Percentiles rank a stretch among this genome's conserved stretches.
phyloP scores from a whole-genome alignment of 1,140 invertebrate species.

The Neoseiulus cucumeris region DNA sequence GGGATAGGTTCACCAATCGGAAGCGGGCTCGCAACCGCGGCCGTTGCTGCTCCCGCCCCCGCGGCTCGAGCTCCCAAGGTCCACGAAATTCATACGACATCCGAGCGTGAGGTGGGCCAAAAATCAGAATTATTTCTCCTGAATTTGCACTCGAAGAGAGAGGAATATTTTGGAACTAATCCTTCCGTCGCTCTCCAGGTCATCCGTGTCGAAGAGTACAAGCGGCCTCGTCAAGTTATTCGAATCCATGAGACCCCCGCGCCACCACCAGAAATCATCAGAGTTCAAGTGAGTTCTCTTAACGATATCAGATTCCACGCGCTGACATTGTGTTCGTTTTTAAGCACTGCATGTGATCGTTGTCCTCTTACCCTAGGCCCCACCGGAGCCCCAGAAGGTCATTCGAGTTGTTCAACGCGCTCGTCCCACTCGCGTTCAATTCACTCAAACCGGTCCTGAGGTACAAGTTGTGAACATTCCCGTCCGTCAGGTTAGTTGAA shows the following conservation, averaged over 20 bases:
- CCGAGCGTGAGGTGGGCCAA: neutral
- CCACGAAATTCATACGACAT: constrained; percentile 5
- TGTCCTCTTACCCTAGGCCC: neutral
- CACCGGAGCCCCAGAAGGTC: constrained; percentile 1
- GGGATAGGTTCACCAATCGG: neutral
- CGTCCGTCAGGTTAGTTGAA: neutral
- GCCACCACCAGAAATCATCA: neutral
- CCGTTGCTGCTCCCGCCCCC: neutral
- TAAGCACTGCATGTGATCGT: too few relatives aligned
- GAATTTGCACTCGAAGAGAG: neutral
- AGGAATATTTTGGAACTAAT: too few relatives aligned
- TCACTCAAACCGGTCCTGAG: neutral
- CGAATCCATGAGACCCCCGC: neutral
- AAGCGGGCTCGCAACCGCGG: neutral
- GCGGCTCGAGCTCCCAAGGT: neutral
- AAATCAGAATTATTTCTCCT: neutral
- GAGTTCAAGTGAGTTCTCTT: neutral
- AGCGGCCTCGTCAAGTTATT: neutral
- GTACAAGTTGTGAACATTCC: constrained; percentile 7
- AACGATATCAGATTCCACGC: too few relatives aligned
- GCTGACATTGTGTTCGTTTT: too few relatives aligned
- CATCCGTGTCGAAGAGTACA: constrained; percentile 1
- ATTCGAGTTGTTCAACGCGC: constrained; percentile 1
- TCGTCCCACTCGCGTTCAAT: neutral
- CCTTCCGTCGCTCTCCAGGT: neutral